A percentile compares a stretch with the other conserved stretches of the same genome.
phyloP scores from a whole-genome alignment of 2,888 invertebrate genomes.

The Fragum sueziense region DNA sequence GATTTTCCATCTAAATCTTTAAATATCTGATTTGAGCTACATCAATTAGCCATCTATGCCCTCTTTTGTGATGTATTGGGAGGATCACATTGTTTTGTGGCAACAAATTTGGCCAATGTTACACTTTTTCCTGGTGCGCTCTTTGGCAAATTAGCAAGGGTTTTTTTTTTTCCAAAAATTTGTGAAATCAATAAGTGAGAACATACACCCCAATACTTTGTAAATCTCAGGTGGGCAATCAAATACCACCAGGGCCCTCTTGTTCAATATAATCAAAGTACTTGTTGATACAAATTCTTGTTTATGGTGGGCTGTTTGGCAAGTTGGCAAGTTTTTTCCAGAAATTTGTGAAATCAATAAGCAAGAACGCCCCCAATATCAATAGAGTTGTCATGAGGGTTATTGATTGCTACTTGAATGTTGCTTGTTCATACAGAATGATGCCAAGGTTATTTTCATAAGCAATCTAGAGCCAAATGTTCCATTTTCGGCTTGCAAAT shows the following conservation, averaged over 20 bases:
- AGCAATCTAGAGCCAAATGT: too few species aligned
- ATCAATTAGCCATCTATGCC: too few species aligned
- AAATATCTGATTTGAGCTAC: too few species aligned
- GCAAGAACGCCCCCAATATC: neutral
- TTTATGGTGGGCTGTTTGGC: neutral
- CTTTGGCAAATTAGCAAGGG: conserved; percentile 2
- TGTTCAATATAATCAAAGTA: neutral
- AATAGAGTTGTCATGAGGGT: neutral
- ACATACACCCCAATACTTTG: too few species aligned
- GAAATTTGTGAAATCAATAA: neutral
- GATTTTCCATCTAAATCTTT: too few species aligned
- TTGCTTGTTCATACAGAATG: neutral
- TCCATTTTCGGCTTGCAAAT: too few species aligned
- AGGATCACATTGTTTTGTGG: too few species aligned
- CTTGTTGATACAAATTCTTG: too few species aligned
- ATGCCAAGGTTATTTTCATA: neutral
- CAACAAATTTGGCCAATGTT: too few species aligned
- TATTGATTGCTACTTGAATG: neutral
- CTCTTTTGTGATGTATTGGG: too few species aligned
- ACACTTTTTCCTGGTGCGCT: neutral
- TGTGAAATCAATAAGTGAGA: neutral
- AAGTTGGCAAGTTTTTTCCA: neutral
- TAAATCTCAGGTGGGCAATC: neutral
- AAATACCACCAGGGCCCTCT: neutral
- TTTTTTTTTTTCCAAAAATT: neutral